These are phyloP conservation scores for Anolis carolinensis DNA, from an alignment of 2,113 vertebrate species.

Conservation along the genomic window DNA sequence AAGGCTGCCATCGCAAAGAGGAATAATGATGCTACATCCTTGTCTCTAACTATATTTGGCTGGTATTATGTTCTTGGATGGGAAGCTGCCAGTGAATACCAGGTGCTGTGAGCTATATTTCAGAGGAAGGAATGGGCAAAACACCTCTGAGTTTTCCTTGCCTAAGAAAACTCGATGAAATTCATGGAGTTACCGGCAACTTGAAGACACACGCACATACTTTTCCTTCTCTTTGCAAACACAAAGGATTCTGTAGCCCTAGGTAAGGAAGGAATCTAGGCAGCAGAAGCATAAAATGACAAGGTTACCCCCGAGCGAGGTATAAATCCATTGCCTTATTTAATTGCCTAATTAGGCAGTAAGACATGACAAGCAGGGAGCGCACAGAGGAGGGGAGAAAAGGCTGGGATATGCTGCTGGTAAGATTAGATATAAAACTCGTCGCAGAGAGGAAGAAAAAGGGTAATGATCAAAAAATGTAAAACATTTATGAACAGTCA, in stretches of 20 bases:
- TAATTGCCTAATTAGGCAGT: constrained; percentile 50
- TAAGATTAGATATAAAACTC: constrained; percentile 18
- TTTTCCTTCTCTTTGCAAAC: constrained; percentile 34
- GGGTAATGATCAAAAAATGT: background rate
- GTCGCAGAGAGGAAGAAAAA: background rate
- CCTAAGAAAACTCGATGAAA: too few relatives aligned
- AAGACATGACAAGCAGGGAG: background rate
- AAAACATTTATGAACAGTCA: constrained; percentile 31
- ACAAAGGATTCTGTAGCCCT: constrained; percentile 10
- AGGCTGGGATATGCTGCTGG: constrained; percentile 25
- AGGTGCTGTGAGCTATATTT: too few relatives aligned
- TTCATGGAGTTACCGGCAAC: too few relatives aligned
- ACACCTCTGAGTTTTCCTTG: too few relatives aligned
- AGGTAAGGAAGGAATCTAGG: constrained; percentile 12
- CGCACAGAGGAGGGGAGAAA: background rate
- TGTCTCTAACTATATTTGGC: background rate
- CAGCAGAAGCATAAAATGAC: constrained; percentile 31
- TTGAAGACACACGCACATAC: too few relatives aligned
- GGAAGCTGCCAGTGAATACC: too few relatives aligned
- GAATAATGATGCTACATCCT: background rate
- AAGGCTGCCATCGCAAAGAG: background rate
- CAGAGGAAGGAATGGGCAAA: too few relatives aligned
- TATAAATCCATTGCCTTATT: background rate
- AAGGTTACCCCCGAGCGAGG: background rate
- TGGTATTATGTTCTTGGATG: background rate